Evolutionary conservation across 2,888 invertebrate genomes (phyloP), one percentile per base, ranked within the genome.

Genomic region (Cabera pusaria): DNA sequence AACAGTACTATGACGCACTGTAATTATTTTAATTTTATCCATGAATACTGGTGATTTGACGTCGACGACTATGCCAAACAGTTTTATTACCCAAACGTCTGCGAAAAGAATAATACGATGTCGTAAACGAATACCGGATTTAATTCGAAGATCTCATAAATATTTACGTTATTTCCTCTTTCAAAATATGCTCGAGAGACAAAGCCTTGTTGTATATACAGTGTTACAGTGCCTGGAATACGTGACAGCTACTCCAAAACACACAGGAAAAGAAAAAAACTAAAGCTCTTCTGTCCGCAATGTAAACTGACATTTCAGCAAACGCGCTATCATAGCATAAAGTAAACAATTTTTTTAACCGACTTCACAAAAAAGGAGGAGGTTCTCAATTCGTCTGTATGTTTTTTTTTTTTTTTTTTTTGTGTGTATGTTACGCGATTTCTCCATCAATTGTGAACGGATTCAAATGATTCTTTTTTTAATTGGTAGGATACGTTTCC

Each of bases 71-170:
- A n/a, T n/a, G 52, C 52, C 55, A 56, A 53, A 56, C 63, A 51
- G 52, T 58, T 66, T 68, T 71, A 71, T 61, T 62, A 60, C 60
- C 48, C 48, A 63, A 54, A 60, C 56, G 61, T 56, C 59, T 59
- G 64, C 49, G 52, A 60, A 66, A 68, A 56, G 55, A 61, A 70
- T 62, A 64, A 65, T 65, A 63, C 59, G 55, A 61, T 60, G 54
- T 63, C 60, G 65, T 68, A 66, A 73, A 68, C 59, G 62, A 55
- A 56, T 57, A 53, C 59, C 57, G 68, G 63, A 60, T 74, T 77
- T 74, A 72, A 79, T 76, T 76, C 64, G 57, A 63, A 68, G 59
- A 61, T 67, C 68, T 70, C 73, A 73, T 78, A 77, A 72, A 80
- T 76, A 73, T 80, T 71, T 72, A 75, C 14, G 14, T 14, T 3